These are phyloP conservation scores for Berghia stephanieae DNA, from an alignment of 1,140 invertebrate species.

Conservation along the genomic window DNA sequence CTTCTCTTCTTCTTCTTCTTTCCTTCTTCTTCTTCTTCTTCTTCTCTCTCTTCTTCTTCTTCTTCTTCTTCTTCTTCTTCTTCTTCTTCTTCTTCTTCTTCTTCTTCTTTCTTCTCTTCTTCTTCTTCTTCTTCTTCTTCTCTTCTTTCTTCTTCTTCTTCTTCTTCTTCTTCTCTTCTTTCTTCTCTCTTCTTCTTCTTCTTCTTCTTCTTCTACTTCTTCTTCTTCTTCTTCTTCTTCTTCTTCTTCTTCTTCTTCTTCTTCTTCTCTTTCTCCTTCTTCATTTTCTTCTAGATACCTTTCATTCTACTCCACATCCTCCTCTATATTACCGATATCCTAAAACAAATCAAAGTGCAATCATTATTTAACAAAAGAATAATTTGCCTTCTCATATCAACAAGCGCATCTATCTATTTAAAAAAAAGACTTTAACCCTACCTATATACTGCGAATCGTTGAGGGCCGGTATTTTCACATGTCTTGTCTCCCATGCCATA, in stretches of 20 bases:
- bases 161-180: neutral
- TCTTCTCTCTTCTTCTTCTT: neutral
- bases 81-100: neutral
- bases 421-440: too few relatives aligned
- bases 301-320: neutral
- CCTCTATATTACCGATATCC: neutral
- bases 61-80: neutral
- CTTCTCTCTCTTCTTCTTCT: neutral
- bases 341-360: neutral
- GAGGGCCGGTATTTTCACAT: slow-evolving; percentile 63
- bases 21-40: too few relatives aligned
- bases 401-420: too few relatives aligned
- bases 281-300: neutral
- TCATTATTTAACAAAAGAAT: too few relatives aligned
- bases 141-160: neutral
- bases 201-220: neutral
- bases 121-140: neutral
- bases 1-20: neutral
- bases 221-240: neutral
- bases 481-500: slow-evolving; percentile 63
- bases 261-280: neutral
- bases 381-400: too few relatives aligned
- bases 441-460: slow-evolving; percentile 65
- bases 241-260: neutral
- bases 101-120: neutral